These are phyloP conservation scores for Cichladusa arquata DNA, from an alignment of 2,113 vertebrate genomes.

Conservation along the genomic window DNA sequence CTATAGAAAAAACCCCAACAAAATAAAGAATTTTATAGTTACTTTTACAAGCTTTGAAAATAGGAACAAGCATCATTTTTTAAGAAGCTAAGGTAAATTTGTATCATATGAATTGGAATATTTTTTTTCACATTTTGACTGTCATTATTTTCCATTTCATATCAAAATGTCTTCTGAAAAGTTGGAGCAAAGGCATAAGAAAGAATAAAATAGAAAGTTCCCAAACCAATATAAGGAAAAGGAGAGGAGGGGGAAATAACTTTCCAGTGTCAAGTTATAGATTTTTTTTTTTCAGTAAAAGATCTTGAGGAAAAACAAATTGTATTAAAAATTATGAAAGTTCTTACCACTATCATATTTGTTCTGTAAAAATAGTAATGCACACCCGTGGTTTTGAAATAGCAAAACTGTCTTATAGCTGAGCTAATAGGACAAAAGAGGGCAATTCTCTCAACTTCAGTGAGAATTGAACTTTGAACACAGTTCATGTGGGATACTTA, in stretches of 20 bases:
- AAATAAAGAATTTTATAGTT: not conserved
- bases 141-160: not conserved
- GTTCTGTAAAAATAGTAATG: not conserved
- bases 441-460: not conserved
- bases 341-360: not conserved
- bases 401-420: not conserved
- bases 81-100: not conserved
- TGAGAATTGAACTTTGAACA: not conserved
- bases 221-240: not conserved
- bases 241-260: rapidly evolving
- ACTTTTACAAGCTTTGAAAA: not conserved
- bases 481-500: not conserved
- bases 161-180: not conserved
- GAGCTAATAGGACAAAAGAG: not conserved
- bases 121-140: not conserved
- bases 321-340: not conserved
- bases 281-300: not conserved
- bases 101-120: not conserved
- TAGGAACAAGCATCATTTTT: not conserved
- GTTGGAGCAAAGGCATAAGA: not conserved
- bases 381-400: not conserved
- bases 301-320: not conserved
- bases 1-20: not conserved
- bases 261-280: not conserved
- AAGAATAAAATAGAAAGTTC: not conserved